Base-by-base conservation (phyloP, 2,888 invertebrate species). In the Clistopyga incitator region DNA sequence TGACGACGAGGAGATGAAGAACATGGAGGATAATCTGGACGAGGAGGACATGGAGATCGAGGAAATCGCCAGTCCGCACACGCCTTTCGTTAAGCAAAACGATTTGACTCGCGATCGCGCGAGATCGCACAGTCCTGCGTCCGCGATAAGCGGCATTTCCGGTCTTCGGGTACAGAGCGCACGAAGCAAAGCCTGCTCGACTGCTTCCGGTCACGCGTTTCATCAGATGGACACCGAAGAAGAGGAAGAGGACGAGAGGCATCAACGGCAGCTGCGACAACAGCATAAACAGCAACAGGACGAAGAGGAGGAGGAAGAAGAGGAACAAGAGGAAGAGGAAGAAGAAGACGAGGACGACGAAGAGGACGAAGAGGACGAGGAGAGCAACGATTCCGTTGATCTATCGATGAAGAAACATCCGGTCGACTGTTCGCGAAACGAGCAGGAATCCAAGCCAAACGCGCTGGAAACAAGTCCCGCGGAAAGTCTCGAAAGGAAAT, bases 151-250 rank as follows among this genome's bases (percentile, higher is more conserved):
- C 67, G 90, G 91, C 34, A 90, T 90, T 29, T 92, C 92, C 59
- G 89, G 88, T 23, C 79, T 92, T 18, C 90, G 90, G 78, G 90
- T 90, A 3, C 85, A 90, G 23, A 89, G 89, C 1, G 92, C 93
- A 81, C 89, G 93, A 25, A 93, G 93, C 87, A 94, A 94, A 88
- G 93, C 94, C 3, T 92, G 93, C 67, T 92, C 92, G 1, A 90
- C 91, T 2, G 84, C 86, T 8, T 91, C 92, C 1, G 81, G 88
- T 0, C 89, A 88, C 42, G 90, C 91, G 8, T 91, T 91, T 79
- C 88, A 88, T 75, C 89, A 90, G n/a, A 85, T 90, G 81, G 91
- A 92, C 70, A 85, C 88, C 23, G 90, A 90, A 54, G 42, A 71
- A 1, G 79, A 76, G 25, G 79, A 74, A 1, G 78, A 70, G 3